Evolutionary conservation across 2,113 vertebrate genomes (phyloP).

Genomic region (Phalacrocorax pelagicus): DNA sequence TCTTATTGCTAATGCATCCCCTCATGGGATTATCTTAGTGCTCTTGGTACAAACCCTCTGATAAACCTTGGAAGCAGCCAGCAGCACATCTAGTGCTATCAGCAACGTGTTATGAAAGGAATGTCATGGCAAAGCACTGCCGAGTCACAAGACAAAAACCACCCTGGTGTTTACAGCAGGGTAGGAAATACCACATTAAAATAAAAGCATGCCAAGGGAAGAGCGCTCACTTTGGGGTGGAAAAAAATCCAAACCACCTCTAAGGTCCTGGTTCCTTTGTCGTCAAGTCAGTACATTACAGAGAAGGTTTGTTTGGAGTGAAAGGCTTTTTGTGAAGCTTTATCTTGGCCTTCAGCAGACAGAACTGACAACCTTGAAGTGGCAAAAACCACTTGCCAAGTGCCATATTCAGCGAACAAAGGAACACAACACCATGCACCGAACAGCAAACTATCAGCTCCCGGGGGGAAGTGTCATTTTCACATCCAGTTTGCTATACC

Average conservation of each 20-base stretch:
- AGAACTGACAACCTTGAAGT: conserved; percentile 60
- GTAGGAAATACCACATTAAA: conserved; percentile 66
- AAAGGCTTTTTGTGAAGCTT: conserved; percentile 54
- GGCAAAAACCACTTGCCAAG: conserved; percentile 63
- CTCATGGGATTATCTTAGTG: background rate
- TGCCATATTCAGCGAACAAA: conserved; percentile 44
- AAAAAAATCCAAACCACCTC: conserved; percentile 35
- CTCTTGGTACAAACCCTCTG: conserved; percentile 25
- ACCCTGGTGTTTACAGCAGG: conserved; percentile 57
- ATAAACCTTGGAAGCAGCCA: conserved; percentile 41
- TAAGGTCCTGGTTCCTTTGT: conserved; percentile 36
- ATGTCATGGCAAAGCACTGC: conserved; percentile 61
- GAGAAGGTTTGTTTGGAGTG: conserved; percentile 37
- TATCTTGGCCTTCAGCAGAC: conserved; percentile 69
- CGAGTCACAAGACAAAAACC: conserved; percentile 69
- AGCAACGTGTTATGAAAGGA: conserved; percentile 62
- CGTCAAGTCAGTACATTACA: background rate
- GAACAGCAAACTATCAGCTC: conserved; percentile 34
- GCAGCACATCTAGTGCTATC: conserved; percentile 47
- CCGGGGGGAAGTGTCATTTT: conserved; percentile 41
- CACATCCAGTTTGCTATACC: conserved; percentile 12
- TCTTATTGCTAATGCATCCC: conserved; percentile 19
- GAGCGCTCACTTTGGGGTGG: background rate
- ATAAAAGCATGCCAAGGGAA: conserved; percentile 47
- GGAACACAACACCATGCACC: conserved; percentile 55